Conservation (phyloP, 1,140 invertebrate species). For the Pogonus chalceus region DNA sequence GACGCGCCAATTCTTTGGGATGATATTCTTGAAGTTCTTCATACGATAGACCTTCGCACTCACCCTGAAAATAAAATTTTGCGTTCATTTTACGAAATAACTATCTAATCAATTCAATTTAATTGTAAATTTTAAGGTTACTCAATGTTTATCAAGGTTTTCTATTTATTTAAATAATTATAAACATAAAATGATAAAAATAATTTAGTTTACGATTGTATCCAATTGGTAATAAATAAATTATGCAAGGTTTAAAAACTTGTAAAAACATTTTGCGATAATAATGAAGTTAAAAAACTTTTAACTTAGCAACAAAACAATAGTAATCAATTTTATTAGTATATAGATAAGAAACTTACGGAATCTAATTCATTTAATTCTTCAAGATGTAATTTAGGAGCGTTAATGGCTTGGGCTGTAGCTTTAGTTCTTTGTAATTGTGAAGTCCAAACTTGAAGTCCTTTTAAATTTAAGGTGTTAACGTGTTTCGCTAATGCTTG, state of each 20-base stretch:
- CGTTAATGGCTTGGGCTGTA: conserved; percentile 69
- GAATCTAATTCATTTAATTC: conserved; percentile 87
- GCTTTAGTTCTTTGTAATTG: conserved; percentile 78
- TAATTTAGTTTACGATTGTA: background rate
- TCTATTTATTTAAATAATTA: background rate
- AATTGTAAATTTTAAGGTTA: no score
- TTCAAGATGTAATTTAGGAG: conserved; percentile 65
- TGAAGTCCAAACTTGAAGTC: conserved; percentile 81
- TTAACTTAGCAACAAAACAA: no score
- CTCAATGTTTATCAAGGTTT: background rate
- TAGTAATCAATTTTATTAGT: no score
- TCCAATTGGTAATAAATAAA: no score
- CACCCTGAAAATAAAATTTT: conserved; percentile 55
- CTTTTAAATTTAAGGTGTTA: conserved; percentile 51
- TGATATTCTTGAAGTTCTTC: conserved; percentile 85
- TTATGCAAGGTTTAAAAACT: no score
- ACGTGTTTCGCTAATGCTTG: conserved; percentile 64
- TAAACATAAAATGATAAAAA: background rate
- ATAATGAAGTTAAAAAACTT: no score
- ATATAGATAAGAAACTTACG: no score
- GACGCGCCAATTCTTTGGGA: conserved; percentile 81
- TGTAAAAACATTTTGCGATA: no score
- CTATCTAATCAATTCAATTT: no score
- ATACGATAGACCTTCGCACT: conserved; percentile 87
- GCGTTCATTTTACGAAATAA: no score